Conservation (phyloP, 1,140 invertebrate species). For the Venturia canescens region DNA sequence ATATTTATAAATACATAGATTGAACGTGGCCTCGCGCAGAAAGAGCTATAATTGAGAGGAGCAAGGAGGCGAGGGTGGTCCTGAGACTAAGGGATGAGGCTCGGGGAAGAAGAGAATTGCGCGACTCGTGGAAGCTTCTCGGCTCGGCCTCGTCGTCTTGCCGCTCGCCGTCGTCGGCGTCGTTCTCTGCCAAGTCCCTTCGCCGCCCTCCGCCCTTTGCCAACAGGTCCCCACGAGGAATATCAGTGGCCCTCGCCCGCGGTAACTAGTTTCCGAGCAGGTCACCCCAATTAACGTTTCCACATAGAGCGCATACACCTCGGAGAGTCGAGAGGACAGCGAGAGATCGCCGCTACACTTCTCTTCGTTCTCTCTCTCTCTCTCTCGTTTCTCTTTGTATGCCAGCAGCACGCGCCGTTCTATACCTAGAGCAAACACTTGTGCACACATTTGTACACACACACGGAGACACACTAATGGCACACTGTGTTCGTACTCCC, state of each 20-base stretch:
- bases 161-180: slow-evolving; percentile 48
- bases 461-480: not conserved
- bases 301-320: slow-evolving; percentile 67
- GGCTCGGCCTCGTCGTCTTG: not conserved
- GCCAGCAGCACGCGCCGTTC: slow-evolving; percentile 28
- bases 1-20: not conserved
- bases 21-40: not conserved
- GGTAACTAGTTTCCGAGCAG: slow-evolving; percentile 77
- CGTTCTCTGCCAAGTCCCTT: slow-evolving; percentile 18
- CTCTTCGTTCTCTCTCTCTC: slow-evolving; percentile 34
- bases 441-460: not conserved
- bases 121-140: slow-evolving; percentile 38
- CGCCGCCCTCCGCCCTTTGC: slow-evolving; percentile 32
- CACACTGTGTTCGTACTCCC: slow-evolving; percentile 8
- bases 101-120: slow-evolving; percentile 46
- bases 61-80: slow-evolving; percentile 1
- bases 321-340: slow-evolving; percentile 34
- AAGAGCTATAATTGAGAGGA: slow-evolving; percentile 42
- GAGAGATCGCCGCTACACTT: slow-evolving; percentile 31
- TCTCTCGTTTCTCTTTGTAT: slow-evolving; percentile 34
- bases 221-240: slow-evolving; percentile 57
- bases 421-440: slow-evolving; percentile 13
- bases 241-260: slow-evolving; percentile 70
- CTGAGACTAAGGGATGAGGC: slow-evolving; percentile 21
- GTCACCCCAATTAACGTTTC: slow-evolving; percentile 78